phyloP scores from a whole-genome alignment of 1,140 invertebrate species.

The Dolichoris vasculosae region DNA sequence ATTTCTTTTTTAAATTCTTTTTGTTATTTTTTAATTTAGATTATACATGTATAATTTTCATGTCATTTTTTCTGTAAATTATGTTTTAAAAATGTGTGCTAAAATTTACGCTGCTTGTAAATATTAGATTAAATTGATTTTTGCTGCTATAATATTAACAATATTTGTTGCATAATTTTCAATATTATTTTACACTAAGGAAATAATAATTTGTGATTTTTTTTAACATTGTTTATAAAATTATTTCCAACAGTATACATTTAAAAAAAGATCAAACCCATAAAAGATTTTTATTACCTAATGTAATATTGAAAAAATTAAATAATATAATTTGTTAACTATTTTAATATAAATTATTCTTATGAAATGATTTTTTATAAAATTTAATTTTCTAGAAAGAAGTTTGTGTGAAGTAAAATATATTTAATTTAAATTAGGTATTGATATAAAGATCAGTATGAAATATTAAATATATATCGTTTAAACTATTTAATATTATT shows the following conservation, averaged over 20 bases:
- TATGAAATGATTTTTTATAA: background rate
- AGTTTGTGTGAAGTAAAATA: background rate
- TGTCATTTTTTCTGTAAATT: background rate
- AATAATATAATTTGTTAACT: too few relatives aligned
- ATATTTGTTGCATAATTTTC: background rate
- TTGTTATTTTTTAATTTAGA: background rate
- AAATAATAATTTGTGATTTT: background rate
- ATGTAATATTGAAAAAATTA: too few relatives aligned
- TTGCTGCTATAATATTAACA: background rate
- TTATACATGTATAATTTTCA: background rate
- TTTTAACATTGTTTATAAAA: too few relatives aligned
- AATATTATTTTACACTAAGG: background rate
- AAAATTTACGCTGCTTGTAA: slow-evolving; percentile 22
- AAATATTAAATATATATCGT: too few relatives aligned
- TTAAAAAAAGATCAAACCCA: too few relatives aligned
- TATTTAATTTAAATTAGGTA: too few relatives aligned
- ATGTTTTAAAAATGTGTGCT: slow-evolving; percentile 2
- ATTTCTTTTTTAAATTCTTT: background rate
- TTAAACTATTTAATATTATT: too few relatives aligned
- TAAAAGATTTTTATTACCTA: too few relatives aligned
- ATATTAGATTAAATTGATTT: slow-evolving; percentile 27
- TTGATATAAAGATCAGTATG: too few relatives aligned
- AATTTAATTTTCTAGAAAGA: background rate
- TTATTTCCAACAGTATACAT: too few relatives aligned
- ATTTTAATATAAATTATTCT: background rate